A percentile compares a stretch with the other conserved stretches of the same genome.
Evolutionary conservation across 2,113 vertebrate species (phyloP).

Genomic region (Macquaria australasica): DNA sequence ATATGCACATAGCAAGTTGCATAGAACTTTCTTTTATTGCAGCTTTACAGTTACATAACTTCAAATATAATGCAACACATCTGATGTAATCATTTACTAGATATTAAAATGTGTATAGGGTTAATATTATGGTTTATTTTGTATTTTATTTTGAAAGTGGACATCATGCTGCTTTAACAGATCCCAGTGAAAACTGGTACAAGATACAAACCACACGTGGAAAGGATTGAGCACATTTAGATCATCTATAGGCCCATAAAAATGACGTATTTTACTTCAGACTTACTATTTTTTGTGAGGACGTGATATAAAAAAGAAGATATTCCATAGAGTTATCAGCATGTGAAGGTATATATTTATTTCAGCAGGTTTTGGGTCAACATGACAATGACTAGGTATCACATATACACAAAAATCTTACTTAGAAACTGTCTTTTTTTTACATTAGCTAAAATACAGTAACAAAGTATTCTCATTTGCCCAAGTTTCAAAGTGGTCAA

Average conservation of each 20-base stretch:
- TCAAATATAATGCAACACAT: constrained; percentile 24
- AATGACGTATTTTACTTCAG: not conserved
- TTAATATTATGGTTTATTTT: not conserved
- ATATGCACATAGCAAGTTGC: not conserved
- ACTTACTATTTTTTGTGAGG: not conserved
- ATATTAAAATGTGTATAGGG: not conserved
- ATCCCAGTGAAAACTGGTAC: not conserved
- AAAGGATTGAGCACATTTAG: not conserved
- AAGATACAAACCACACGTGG: not conserved
- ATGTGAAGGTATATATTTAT: constrained; percentile 46
- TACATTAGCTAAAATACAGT: constrained; percentile 40
- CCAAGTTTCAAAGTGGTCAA: constrained; percentile 21
- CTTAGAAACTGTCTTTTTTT: constrained; percentile 27
- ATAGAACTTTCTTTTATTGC: not conserved
- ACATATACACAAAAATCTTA: constrained; percentile 14
- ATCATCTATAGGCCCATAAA: not conserved
- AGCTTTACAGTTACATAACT: not conserved
- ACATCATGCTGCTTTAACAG: too few relatives aligned
- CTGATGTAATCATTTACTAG: not conserved
- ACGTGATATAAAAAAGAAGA: not conserved
- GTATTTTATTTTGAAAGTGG: not conserved
- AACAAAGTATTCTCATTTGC: constrained; percentile 22
- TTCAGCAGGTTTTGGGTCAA: constrained; percentile 33
- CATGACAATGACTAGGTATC: constrained; percentile 24
- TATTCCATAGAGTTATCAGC: not conserved